Conservation (phyloP, 1,140 invertebrate genomes). For the Anagrus nilaparvatae region DNA sequence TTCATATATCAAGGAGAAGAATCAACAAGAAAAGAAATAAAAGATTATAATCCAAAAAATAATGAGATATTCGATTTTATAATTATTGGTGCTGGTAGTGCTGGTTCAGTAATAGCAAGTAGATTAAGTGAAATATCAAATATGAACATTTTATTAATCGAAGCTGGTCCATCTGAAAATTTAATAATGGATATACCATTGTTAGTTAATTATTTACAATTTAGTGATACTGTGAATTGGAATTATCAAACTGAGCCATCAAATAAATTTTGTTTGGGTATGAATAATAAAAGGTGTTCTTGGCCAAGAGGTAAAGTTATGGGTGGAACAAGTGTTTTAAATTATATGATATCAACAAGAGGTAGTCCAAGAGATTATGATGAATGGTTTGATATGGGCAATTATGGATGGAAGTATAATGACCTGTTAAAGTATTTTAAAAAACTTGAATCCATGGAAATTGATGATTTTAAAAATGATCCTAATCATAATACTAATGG, state of each 20-base stretch:
- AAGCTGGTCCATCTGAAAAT: constrained; percentile 88
- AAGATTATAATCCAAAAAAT: constrained; percentile 31
- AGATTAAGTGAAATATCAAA: constrained; percentile 70
- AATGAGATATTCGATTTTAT: constrained; percentile 60
- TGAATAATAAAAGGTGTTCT: constrained; percentile 64
- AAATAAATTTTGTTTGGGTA: constrained; percentile 63
- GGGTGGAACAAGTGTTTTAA: constrained; percentile 83
- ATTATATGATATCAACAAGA: constrained; percentile 92
- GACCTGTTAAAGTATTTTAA: constrained; percentile 80
- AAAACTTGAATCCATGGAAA: constrained; percentile 61
- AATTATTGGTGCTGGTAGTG: constrained; percentile 82
- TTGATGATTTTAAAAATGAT: no score
- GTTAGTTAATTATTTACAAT: constrained; percentile 74
- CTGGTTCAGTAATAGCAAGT: constrained; percentile 85
- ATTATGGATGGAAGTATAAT: constrained; percentile 80
- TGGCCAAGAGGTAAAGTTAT: constrained; percentile 78
- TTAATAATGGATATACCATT: constrained; percentile 83
- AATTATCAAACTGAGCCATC: constrained; percentile 85
- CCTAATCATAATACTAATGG: constrained; percentile 51
- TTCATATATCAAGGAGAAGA: no score
- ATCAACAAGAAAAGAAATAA: no score
- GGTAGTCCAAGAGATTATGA: constrained; percentile 81
- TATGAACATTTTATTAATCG: constrained; percentile 78
- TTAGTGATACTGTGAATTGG: constrained; percentile 78
- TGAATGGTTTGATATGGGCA: constrained; percentile 77